Conservation (phyloP, 2,113 vertebrate genomes). For the Oophaga pumilio region DNA sequence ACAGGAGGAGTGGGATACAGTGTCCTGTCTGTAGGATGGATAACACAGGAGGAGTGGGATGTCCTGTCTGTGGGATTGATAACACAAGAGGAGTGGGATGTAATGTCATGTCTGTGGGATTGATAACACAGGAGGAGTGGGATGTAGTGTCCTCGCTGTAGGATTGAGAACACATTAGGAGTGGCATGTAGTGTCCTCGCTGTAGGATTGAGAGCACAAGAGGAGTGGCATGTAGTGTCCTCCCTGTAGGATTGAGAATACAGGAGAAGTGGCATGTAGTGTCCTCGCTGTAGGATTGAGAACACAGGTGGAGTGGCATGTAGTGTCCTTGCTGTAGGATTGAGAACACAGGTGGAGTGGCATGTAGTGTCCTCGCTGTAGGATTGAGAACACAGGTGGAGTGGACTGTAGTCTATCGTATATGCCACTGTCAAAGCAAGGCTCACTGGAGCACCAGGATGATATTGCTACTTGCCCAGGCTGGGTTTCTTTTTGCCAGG, state of each 20-base stretch:
- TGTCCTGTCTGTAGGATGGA: too few relatives aligned
- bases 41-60: too few relatives aligned
- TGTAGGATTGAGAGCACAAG: neutral
- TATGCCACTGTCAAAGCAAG: too few relatives aligned
- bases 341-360: neutral
- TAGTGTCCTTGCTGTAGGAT: neutral
- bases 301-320: neutral
- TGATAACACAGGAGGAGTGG: neutral
- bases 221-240: neutral
- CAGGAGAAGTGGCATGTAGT: neutral
- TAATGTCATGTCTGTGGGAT: neutral
- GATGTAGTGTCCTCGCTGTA: too few relatives aligned
- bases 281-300: neutral
- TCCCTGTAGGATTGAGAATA: neutral
- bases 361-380: neutral
- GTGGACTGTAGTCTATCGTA: neutral
- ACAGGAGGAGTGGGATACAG: too few relatives aligned
- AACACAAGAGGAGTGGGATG: neutral
- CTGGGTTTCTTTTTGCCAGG: too few relatives aligned
- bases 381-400: neutral
- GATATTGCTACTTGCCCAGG: too few relatives aligned
- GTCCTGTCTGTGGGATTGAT: too few relatives aligned
- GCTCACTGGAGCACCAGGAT: too few relatives aligned
- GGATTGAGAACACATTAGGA: neutral
- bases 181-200: neutral